These are phyloP conservation scores for Taurulus bubalis DNA, from an alignment of 2,113 vertebrate genomes.

Conservation along the genomic window DNA sequence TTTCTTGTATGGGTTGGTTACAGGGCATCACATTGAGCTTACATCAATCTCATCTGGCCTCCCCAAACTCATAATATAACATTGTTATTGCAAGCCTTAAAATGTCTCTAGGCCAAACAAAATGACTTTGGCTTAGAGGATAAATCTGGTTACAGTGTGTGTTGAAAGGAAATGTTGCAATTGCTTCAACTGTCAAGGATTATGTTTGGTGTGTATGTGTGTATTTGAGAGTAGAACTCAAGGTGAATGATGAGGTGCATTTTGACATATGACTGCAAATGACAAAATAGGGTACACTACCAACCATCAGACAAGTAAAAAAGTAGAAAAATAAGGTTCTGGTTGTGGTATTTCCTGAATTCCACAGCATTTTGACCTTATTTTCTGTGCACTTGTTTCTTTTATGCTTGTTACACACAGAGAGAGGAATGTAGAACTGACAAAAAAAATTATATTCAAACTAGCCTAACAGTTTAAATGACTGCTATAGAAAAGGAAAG, in stretches of 20 bases:
- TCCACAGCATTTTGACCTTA: neutral
- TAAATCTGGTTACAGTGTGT: constrained; percentile 10
- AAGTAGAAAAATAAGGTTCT: neutral
- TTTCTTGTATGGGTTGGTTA: neutral
- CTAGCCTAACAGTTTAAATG: neutral
- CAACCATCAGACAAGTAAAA: neutral
- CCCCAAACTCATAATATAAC: constrained; percentile 3
- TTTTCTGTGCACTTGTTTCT: neutral
- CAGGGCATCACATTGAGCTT: constrained; percentile 13
- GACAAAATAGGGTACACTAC: neutral
- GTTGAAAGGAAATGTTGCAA: constrained; percentile 19
- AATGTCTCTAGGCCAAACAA: constrained; percentile 47
- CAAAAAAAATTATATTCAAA: neutral
- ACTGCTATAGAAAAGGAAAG: neutral
- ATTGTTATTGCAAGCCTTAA: neutral
- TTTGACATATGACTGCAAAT: constrained; percentile 4
- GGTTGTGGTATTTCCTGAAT: neutral
- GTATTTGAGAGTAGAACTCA: neutral
- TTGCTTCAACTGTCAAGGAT: constrained; percentile 6
- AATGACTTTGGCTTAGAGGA: constrained; percentile 22
- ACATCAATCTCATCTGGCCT: neutral
- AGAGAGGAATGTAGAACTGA: neutral
- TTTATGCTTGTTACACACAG: neutral
- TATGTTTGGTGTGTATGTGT: neutral
- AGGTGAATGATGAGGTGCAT: neutral